Base-by-base conservation (phyloP, 2,113 vertebrate species). In the Terrapene triunguis region DNA sequence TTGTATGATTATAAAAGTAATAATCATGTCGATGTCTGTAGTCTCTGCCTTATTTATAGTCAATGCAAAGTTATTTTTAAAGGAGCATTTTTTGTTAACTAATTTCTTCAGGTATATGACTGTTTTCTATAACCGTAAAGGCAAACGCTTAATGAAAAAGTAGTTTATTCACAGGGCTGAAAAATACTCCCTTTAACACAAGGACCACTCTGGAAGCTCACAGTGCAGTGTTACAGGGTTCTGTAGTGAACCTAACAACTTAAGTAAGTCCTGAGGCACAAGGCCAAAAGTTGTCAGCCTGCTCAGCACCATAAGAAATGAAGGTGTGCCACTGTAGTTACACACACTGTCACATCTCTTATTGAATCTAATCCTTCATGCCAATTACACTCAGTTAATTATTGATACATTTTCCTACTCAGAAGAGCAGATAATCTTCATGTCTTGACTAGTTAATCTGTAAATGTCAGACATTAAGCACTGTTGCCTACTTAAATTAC, bases 221-320 rank as follows among this genome's bases (percentile, higher is more conserved):
- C 76, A 53, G 22, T 53, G 35, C 38, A 88, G n/a, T 62, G 16
- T 78, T 80, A 27, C 79, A 51, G 57, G 62, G 81, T 53, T 95
- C 95, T 90, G 69, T 84, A 95, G 83, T 72, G 92, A 80, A 88
- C n/a, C 35, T 85, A 69, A 42, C 24, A 48, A n/a, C n/a, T 84
- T 88, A 38, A 48, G 44, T 91, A 87, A 74, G 6, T 89, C 53
- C 65, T 17, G 24, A 91, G 79, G 35, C 35, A 78, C 16, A 0
- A 91, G 38, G 53, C 85, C 83, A 32, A 78, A 89, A 91, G 32
- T 59, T 74, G 35, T 83, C 19, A 84, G 1, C 79, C 82, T 91
- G 55, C 54, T 69, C 24, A 48, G 50, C 42, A 24, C 25, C 79
- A 4, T 85, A 88, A 95, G 94, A 92, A 69, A 80, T 88, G n/a